phyloP scores from a whole-genome alignment of 1,140 invertebrate genomes.

The Theocolax elegans region DNA sequence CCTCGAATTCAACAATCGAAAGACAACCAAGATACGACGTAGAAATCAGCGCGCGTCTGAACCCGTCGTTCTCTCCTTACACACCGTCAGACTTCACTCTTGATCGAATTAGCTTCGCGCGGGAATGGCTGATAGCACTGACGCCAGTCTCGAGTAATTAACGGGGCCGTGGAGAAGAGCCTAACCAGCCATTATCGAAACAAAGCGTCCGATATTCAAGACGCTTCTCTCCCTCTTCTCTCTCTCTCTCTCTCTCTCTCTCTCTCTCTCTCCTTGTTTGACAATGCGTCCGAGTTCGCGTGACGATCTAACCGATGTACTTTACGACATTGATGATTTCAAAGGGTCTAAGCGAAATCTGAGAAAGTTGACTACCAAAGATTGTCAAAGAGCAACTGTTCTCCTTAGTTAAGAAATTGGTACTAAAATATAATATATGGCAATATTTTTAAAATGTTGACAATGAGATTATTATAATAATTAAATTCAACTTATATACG shows the following conservation, averaged over 20 bases:
- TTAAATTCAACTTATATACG: too few species aligned
- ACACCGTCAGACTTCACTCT: constrained; percentile 57
- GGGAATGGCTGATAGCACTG: constrained; percentile 62
- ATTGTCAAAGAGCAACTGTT: too few species aligned
- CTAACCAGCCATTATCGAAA: constrained; percentile 64
- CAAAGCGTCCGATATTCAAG: constrained; percentile 50
- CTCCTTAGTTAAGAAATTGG: too few species aligned
- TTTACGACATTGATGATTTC: background rate
- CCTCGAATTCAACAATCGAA: background rate
- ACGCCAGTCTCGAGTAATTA: constrained; percentile 67
- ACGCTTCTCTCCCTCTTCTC: background rate
- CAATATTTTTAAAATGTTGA: too few species aligned
- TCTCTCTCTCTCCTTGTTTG: constrained; percentile 28
- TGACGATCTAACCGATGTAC: constrained; percentile 14
- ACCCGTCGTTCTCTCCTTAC: constrained; percentile 39
- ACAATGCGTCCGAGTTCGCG: constrained; percentile 26
- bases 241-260: constrained; percentile 12
- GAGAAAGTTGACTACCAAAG: too few species aligned
- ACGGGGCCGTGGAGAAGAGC: constrained; percentile 45
- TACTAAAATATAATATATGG: too few species aligned
- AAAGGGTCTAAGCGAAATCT: constrained; percentile 10
- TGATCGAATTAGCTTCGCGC: constrained; percentile 66
- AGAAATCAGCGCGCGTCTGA: constrained; percentile 18
- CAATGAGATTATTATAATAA: too few species aligned
- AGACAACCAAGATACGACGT: background rate